A percentile compares a stretch with the other conserved stretches of the same genome.
Conservation (phyloP, 2,797 vertebrate species). For the Tenualosa ilisha region DNA sequence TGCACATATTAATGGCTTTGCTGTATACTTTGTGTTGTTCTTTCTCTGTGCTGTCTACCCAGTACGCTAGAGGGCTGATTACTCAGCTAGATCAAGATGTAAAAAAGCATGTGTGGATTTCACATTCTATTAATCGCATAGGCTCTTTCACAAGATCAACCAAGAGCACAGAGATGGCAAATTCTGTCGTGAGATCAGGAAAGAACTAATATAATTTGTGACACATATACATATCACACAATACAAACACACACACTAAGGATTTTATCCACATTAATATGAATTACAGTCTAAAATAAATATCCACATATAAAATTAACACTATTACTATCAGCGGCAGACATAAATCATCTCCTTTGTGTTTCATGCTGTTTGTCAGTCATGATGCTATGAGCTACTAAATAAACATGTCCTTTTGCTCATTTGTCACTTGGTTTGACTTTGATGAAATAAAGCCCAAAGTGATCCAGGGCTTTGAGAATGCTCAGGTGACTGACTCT, state of each 20-base stretch:
- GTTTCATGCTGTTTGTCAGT: not conserved
- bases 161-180: not conserved
- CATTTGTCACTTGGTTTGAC: not conserved
- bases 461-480: not conserved
- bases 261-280: not conserved
- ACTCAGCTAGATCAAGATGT: conserved; percentile 48
- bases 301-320: not conserved
- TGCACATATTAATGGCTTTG: conserved; percentile 58
- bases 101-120: conserved; percentile 43
- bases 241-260: not conserved
- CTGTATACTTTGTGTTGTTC: conserved; percentile 48
- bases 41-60: conserved; percentile 43
- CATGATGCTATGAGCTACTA: not conserved
- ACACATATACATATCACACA: not conserved
- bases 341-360: not conserved
- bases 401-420: not conserved
- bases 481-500: not conserved
- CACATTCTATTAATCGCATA: conserved; percentile 24
- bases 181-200: not conserved
- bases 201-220: not conserved
- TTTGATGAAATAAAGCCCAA: not conserved
- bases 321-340: not conserved
- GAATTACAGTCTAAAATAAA: not conserved
- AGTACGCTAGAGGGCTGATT: conserved; percentile 45
- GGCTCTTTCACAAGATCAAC: not conserved